Base-by-base conservation (phyloP, 2,888 invertebrate species). In the Clistopyga incitator region DNA sequence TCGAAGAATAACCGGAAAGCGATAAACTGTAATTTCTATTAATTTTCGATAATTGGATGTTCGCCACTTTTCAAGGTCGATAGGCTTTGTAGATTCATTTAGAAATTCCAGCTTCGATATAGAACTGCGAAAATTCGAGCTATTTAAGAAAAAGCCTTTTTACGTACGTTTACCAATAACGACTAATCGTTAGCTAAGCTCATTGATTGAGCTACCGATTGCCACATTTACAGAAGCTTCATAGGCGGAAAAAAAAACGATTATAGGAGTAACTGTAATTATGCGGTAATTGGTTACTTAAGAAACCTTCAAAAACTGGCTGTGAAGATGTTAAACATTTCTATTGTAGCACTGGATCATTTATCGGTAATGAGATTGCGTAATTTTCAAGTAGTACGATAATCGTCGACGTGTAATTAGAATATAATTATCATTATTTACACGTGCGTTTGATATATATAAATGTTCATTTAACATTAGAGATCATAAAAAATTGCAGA, bases 291-390 rank as follows among this genome's bases (percentile, higher is more conserved):
- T 74, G 70, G 67, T 59, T 65, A 65, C 50, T 83, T 76, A 79
- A 83, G 76, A 68, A 71, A 82, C 54, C 70, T 82, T 77, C 47
- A 78, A 83, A 80, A 81, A 72, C 68, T 78, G 84, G 84, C 84
- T 84, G 84, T 84, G 84, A 61, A 84, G 80, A 81, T 81, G 77
- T 80, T 84, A 47, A 83, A 83, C 77, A 80, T 83, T 83, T 77
- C 72, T 77, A 83, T 76, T 34, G 47, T 56, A 25, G 59, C 71
- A 47, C 68, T 54, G 71, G 77, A 77, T 76, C 29, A 52, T 65
- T 38, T 68, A 50, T 77, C 42, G 72, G 54, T 59, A 64, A 72
- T 80, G 45, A 54, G 59, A 34, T 68, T 68, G 34, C 59, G 23
- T 77, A 68, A 67, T 56, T 75, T 83, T 64, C 76, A 67, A 68